Percentiles rank a stretch among this genome's conserved stretches.
phyloP scores from a whole-genome alignment of 2,113 vertebrate genomes.

The Scolopax mira region DNA sequence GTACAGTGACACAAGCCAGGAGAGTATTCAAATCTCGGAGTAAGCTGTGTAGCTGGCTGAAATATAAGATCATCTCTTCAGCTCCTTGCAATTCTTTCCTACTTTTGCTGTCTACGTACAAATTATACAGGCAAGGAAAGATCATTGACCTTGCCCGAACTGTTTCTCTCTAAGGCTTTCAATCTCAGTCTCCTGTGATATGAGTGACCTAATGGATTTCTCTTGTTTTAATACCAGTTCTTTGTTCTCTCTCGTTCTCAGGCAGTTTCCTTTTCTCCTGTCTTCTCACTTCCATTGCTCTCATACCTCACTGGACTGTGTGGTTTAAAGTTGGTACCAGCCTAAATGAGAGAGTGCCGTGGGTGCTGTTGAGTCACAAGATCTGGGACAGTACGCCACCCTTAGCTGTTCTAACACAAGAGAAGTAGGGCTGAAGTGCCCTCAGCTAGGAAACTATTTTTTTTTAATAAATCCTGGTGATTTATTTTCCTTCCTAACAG shows the following conservation, averaged over 20 bases:
- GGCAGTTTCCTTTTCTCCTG: background rate
- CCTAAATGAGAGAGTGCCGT: background rate
- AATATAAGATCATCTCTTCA: background rate
- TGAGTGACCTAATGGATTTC: background rate
- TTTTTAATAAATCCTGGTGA: background rate
- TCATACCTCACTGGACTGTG: background rate
- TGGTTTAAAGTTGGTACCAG: background rate
- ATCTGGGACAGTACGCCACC: background rate
- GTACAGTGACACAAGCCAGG: background rate
- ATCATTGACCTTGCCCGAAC: background rate
- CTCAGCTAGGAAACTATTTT: background rate
- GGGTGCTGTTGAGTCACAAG: background rate
- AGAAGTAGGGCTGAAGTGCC: background rate
- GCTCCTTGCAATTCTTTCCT: background rate
- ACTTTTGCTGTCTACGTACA: background rate
- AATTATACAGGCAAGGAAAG: background rate
- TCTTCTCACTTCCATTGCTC: background rate
- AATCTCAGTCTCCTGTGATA: background rate
- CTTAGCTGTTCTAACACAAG: background rate
- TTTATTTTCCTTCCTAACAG: background rate
- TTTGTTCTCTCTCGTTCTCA: background rate
- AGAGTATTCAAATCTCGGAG: background rate
- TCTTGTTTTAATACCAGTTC: background rate
- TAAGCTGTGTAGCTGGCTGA: background rate
- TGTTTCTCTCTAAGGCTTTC: background rate